phyloP scores from a whole-genome alignment of 2,113 vertebrate genomes.

The Pardalotus punctatus region DNA sequence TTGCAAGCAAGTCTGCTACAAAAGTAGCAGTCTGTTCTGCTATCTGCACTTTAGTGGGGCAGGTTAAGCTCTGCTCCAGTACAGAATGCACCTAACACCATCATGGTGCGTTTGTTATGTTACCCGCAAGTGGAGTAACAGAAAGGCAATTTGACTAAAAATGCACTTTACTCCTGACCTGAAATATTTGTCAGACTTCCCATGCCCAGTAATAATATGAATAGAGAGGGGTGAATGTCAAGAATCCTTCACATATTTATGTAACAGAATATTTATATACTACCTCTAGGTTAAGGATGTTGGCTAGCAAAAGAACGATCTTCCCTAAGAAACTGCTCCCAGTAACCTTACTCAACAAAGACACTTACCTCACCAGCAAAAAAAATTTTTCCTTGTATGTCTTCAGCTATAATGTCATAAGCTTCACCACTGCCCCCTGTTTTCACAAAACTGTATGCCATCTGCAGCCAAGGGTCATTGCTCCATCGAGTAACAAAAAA shows the following conservation, averaged over 20 bases:
- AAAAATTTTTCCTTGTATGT: slow-evolving; percentile 90
- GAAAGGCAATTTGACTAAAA: neutral
- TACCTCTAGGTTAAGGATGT: neutral
- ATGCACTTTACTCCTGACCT: neutral
- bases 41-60: neutral
- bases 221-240: neutral
- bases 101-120: neutral
- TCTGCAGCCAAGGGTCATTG: slow-evolving; percentile 92
- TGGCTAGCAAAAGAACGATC: neutral
- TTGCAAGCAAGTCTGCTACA: neutral
- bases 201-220: neutral
- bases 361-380: slow-evolving; percentile 92
- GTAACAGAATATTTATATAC: neutral
- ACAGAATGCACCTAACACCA: neutral
- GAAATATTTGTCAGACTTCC: neutral
- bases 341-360: neutral
- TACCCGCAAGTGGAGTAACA: neutral
- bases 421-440: slow-evolving; percentile 94
- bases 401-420: slow-evolving; percentile 93
- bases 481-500: slow-evolving; percentile 92
- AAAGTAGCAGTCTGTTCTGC: neutral
- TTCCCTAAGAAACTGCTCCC: neutral
- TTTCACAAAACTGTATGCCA: slow-evolving; percentile 97
- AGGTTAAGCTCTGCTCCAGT: neutral
- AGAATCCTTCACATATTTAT: neutral